Evolutionary conservation across 1,140 invertebrate species (phyloP).

Genomic region (Trypoxylus dichotomus): DNA sequence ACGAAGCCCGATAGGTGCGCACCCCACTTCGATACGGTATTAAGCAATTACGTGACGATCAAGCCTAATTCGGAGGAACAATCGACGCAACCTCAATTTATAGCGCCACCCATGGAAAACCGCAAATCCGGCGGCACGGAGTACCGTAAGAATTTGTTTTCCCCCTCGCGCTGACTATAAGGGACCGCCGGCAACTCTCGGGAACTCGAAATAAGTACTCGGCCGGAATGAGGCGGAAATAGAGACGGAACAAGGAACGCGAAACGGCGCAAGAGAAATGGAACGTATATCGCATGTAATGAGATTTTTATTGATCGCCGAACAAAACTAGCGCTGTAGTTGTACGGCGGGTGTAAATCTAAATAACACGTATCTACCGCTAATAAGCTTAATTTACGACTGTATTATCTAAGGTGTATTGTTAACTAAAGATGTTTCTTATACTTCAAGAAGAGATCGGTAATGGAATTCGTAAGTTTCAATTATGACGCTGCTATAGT

Average conservation of each 20-base stretch:
- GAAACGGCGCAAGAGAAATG: neutral
- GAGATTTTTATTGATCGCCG: neutral
- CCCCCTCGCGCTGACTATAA: neutral
- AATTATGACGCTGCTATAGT: no score
- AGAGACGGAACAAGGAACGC: neutral
- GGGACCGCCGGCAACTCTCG: no score
- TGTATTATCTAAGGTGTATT: neutral
- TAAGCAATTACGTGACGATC: neutral
- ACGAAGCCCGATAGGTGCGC: no score
- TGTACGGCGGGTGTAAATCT: neutral
- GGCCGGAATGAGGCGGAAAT: neutral
- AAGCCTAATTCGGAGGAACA: neutral
- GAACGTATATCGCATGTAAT: constrained; percentile 1
- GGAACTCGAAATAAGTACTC: neutral
- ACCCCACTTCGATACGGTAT: neutral
- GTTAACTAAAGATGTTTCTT: neutral
- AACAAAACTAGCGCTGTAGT: neutral
- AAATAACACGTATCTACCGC: neutral
- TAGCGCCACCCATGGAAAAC: neutral
- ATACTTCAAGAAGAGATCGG: neutral
- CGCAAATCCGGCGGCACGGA: neutral
- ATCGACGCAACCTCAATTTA: constrained; percentile 2
- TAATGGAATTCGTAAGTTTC: no score
- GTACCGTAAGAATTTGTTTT: neutral
- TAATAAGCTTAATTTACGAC: constrained; percentile 7